Base-by-base conservation (phyloP, 2,888 invertebrate species). In the Ametastegia equiseti region DNA sequence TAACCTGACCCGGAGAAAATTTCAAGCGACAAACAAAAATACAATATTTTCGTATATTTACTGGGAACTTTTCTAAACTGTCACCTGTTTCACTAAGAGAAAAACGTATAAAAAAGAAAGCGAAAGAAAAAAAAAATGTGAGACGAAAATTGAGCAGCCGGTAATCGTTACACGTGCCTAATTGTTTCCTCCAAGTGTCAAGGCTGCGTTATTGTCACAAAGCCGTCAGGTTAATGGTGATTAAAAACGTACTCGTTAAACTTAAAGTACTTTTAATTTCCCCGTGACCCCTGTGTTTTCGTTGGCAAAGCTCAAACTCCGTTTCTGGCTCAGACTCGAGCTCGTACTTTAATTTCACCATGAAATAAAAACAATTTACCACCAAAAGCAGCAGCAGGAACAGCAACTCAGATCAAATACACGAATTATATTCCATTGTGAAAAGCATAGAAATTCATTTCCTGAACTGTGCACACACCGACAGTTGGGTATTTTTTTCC, bases 241-340 rank as follows among this genome's bases (percentile, higher is more conserved):
- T 75, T 75, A 54, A 75, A 54, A 75, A 75, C 50, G 75, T 54
- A 54, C 75, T 54, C 75, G 75, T 54, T 75, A 23, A 54, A 75
- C 54, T 54, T 19, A 23, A 75, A 54, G 54, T 75, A 54, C 75
- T 75, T 75, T 75, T 54, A 23, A 75, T 75, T 75, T 75, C 54
- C 75, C 54, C n/a, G n/a, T 27, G 7, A 50, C 54, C 33, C n/a
- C 36, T 36, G 50, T 45, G 19, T 67, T 67, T 11, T 23, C 19
- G 19, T 39, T 39, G 9, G 9, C 11, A 15, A 67, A 27, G 39
- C 39, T 36, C n/a, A 39, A 36, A 67, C 11, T 39, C 19, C n/a
- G n/a, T n/a, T n/a, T n/a, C n/a, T n/a, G n/a, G n/a, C n/a, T n/a
- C n/a, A n/a, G n/a, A n/a, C n/a, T n/a, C n/a, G n/a, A n/a, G n/a